Percentiles rank a stretch among this genome's conserved stretches.
Conservation (phyloP, 2,888 invertebrate genomes). For the Glyphotaelius pellucidus region DNA sequence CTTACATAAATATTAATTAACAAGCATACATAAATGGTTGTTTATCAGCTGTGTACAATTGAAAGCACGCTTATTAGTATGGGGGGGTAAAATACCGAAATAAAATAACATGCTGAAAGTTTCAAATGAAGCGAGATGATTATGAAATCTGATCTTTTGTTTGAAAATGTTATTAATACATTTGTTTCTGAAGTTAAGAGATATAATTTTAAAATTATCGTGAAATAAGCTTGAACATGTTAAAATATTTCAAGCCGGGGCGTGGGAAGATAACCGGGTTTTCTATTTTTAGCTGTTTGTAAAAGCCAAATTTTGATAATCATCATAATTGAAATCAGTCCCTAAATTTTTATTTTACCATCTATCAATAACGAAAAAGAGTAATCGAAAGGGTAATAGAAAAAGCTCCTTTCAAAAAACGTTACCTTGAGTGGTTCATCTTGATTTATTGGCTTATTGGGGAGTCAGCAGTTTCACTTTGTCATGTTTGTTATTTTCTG, state of each 20-base stretch:
- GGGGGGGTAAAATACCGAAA: not conserved
- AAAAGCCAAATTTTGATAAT: not conserved
- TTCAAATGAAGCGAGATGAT: not conserved
- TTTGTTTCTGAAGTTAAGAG: not conserved
- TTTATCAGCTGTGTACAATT: too few species aligned
- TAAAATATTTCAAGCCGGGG: not conserved
- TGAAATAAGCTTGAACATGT: not conserved
- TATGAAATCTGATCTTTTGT: not conserved
- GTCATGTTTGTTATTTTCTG: not conserved
- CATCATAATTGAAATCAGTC: not conserved
- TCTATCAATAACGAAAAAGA: not conserved
- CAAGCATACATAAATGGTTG: too few species aligned
- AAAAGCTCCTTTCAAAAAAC: not conserved
- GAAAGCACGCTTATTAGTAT: too few species aligned
- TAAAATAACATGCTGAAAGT: not conserved
- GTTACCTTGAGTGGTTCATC: not conserved
- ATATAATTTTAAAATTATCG: not conserved
- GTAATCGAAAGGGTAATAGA: not conserved
- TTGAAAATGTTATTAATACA: not conserved
- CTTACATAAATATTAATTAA: too few species aligned
- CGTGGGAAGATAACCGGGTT: not conserved
- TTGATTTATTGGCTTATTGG: not conserved
- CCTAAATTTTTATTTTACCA: not conserved
- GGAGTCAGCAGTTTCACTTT: conserved; percentile 8
- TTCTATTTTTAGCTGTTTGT: not conserved